Evolutionary conservation across 2,797 vertebrate species (phyloP).

Genomic region (Arvicola amphibius): DNA sequence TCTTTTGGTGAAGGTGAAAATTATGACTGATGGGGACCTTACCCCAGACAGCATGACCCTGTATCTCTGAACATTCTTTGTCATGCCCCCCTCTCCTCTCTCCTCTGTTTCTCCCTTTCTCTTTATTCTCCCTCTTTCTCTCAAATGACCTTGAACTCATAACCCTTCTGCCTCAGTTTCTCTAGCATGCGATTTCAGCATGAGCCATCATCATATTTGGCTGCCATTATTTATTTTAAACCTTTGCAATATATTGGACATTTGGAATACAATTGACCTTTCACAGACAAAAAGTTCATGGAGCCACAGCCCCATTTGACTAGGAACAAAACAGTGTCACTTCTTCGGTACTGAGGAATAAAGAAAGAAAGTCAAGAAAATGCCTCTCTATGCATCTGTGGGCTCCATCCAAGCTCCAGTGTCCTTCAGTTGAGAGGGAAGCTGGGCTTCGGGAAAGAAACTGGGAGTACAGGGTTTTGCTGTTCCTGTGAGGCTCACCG

Average conservation of each 20-base stretch:
- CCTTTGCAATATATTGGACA: neutral
- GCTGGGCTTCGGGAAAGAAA: neutral
- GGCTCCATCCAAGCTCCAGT: neutral
- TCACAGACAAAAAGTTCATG: neutral
- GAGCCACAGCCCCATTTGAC: neutral
- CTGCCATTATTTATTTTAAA: neutral
- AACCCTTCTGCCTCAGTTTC: neutral
- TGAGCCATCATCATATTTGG: neutral
- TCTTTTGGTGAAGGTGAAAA: neutral
- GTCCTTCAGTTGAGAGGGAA: neutral
- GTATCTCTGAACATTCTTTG: neutral
- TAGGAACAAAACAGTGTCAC: neutral
- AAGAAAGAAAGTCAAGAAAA: neutral
- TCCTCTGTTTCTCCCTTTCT: neutral
- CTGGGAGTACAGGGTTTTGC: neutral
- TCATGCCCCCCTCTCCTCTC: accelerated
- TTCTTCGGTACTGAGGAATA: neutral
- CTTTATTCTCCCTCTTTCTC: neutral
- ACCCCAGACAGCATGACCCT: neutral
- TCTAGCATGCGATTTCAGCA: neutral
- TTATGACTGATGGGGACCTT: neutral
- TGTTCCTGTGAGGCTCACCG: neutral
- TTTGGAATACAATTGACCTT: neutral
- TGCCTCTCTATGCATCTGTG: neutral
- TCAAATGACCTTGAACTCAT: neutral